phyloP scores from a whole-genome alignment of 2,797 vertebrate genomes.

The Melanotaenia maccullochi region DNA sequence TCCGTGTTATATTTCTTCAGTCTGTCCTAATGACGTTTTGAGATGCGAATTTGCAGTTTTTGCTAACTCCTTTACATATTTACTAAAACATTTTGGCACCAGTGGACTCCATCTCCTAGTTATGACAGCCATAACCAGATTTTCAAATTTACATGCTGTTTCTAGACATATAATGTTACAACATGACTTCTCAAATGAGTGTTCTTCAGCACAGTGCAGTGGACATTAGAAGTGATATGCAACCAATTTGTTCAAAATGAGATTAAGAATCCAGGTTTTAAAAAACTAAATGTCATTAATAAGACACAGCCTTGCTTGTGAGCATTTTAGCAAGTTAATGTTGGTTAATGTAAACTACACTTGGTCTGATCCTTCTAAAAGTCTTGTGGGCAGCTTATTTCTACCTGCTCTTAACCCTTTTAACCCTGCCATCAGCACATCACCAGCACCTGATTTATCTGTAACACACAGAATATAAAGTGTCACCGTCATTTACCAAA shows the following conservation, averaged over 20 bases:
- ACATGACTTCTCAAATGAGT: too few species aligned
- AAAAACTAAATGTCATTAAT: background rate
- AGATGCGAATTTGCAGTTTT: too few species aligned
- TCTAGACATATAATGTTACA: background rate
- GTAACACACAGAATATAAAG: constrained; percentile 8
- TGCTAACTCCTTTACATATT: background rate
- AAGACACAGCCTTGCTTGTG: background rate
- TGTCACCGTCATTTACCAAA: constrained; percentile 52
- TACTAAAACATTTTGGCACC: too few species aligned
- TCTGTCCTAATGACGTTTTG: too few species aligned
- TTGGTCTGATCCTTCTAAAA: constrained; percentile 1
- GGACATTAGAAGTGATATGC: background rate
- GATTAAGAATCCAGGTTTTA: background rate
- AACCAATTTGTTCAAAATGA: background rate
- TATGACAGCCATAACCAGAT: background rate
- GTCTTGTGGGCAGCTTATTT: constrained; percentile 10
- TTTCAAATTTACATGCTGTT: background rate
- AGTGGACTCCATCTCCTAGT: too few species aligned
- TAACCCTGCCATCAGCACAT: constrained; percentile 11
- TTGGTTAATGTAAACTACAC: background rate
- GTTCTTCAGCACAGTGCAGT: too few species aligned
- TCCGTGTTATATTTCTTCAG: too few species aligned
- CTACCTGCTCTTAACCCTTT: constrained; percentile 20
- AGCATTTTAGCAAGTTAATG: constrained; percentile 1
- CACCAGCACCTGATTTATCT: constrained; percentile 20